These are phyloP conservation scores for Benitochromis conjunctus DNA, from an alignment of 2,113 vertebrate species.

Conservation along the genomic window DNA sequence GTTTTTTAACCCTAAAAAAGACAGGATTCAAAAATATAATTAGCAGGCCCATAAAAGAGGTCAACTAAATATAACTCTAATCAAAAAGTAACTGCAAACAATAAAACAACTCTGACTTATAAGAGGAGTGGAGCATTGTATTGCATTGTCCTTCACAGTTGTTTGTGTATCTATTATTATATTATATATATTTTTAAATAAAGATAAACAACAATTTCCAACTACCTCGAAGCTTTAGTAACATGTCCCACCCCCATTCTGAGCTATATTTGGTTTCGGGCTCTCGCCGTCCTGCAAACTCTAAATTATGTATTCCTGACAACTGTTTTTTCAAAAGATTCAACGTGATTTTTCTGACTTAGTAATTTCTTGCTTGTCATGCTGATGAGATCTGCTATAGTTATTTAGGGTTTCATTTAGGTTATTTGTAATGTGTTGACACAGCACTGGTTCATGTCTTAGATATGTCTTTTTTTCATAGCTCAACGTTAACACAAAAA, in stretches of 20 bases:
- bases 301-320: neutral
- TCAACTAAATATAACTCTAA: no score
- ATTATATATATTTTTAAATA: neutral
- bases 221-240: neutral
- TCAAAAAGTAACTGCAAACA: no score
- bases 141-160: neutral
- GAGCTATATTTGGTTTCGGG: neutral
- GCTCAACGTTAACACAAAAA: neutral
- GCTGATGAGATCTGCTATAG: neutral
- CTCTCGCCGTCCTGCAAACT: fast-evolving
- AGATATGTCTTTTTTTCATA: neutral
- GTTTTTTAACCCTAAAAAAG: no score
- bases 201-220: neutral
- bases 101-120: neutral
- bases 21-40: no score
- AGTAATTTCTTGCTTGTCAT: neutral
- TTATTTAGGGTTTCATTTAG: neutral
- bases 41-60: no score
- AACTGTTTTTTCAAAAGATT: neutral
- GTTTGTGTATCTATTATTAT: neutral
- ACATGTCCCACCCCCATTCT: neutral
- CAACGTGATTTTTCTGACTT: neutral
- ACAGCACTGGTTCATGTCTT: neutral
- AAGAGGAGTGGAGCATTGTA: neutral
- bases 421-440: neutral